A percentile compares a stretch with the other conserved stretches of the same genome.
phyloP scores from a whole-genome alignment of 2,888 invertebrate genomes.

The Dynastes tityus region DNA sequence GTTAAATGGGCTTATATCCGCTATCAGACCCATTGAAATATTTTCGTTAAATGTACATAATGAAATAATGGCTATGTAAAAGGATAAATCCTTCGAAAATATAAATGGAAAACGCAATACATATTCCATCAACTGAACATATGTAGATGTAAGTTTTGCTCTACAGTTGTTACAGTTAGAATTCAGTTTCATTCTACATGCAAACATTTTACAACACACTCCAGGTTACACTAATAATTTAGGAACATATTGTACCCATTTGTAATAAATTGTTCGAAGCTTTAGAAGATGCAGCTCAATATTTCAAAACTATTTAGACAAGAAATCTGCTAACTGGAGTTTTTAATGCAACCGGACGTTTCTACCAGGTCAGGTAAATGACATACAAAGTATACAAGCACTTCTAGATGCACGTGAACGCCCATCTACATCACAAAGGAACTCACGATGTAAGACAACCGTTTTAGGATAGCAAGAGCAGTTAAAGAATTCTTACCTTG shows the following conservation, averaged over 20 bases:
- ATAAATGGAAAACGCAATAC: too few species aligned
- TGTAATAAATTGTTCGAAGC: not conserved
- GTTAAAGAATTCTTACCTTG: conserved; percentile 42
- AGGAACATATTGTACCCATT: not conserved
- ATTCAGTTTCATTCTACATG: conserved; percentile 17
- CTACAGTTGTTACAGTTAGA: too few species aligned
- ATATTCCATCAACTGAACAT: too few species aligned
- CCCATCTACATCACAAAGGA: conserved; percentile 21
- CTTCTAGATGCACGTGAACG: conserved; percentile 6
- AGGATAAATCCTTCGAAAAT: too few species aligned
- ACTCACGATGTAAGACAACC: not conserved
- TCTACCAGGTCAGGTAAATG: conserved; percentile 27
- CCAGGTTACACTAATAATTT: not conserved
- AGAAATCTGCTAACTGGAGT: not conserved
- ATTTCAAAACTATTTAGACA: not conserved
- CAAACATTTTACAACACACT: conserved; percentile 17
- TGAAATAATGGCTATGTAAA: too few species aligned
- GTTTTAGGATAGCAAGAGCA: conserved; percentile 34
- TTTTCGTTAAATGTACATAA: too few species aligned
- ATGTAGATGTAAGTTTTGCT: too few species aligned
- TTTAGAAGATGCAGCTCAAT: not conserved
- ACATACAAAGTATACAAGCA: conserved; percentile 14
- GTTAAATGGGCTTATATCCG: too few species aligned
- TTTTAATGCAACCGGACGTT: conserved; percentile 12
- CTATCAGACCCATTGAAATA: too few species aligned